These are phyloP conservation scores for Garra rufa DNA, from an alignment of 2,113 vertebrate species.

Conservation along the genomic window DNA sequence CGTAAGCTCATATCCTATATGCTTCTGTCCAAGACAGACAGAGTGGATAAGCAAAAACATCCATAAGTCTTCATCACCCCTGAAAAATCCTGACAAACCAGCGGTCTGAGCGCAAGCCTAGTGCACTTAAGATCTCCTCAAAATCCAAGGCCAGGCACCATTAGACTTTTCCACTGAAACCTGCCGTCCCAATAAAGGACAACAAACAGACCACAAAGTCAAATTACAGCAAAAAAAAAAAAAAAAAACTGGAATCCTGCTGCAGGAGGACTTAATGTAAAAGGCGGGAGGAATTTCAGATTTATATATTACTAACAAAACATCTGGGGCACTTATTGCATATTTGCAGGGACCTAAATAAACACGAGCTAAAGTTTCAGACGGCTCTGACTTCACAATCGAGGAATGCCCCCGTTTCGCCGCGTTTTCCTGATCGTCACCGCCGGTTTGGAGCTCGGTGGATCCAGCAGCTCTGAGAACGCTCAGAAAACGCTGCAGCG, in stretches of 20 bases:
- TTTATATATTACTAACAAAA: constrained; percentile 67
- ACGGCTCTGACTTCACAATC: constrained; percentile 60
- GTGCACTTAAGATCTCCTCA: constrained; percentile 45
- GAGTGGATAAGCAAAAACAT: constrained; percentile 33
- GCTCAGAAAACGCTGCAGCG: constrained; percentile 59
- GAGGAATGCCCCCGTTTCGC: constrained; percentile 55
- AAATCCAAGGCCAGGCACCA: constrained; percentile 39
- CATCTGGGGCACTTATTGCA: constrained; percentile 60
- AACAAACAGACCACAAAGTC: constrained; percentile 64
- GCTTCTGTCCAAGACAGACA: constrained; percentile 25
- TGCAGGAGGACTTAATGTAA: constrained; percentile 41
- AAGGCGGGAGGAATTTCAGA: constrained; percentile 53
- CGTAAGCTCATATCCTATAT: constrained; percentile 4
- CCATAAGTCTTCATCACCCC: constrained; percentile 53
- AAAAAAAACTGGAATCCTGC: constrained; percentile 42
- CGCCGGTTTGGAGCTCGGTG: constrained; percentile 48
- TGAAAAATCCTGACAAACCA: constrained; percentile 58
- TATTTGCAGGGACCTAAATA: constrained; percentile 65
- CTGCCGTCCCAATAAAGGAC: constrained; percentile 60
- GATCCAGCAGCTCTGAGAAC: constrained; percentile 48
- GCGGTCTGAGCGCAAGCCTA: constrained; percentile 53
- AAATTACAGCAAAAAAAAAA: constrained; percentile 54
- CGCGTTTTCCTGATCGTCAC: constrained; percentile 57
- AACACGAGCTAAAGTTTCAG: constrained; percentile 67
- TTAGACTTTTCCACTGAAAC: constrained; percentile 65